Percentiles rank a stretch among this genome's conserved stretches.
phyloP scores from a whole-genome alignment of 2,797 vertebrate genomes.

The Zonotrichia albicollis region DNA sequence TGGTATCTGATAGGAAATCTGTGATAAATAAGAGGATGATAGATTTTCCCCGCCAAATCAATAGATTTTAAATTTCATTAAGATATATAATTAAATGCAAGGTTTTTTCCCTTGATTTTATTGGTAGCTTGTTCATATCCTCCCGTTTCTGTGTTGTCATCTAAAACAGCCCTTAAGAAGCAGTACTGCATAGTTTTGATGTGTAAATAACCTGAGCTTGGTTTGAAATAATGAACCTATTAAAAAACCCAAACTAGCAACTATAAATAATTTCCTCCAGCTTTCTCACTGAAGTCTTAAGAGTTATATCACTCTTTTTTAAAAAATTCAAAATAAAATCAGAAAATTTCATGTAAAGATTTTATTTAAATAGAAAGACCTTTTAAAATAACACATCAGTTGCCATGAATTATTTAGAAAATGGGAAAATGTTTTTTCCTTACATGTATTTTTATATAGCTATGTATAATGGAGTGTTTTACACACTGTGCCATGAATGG shows the following conservation, averaged over 20 bases:
- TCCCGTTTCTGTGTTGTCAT: not conserved
- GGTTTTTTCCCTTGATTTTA: not conserved
- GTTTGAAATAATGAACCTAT: not conserved
- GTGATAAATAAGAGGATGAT: not conserved
- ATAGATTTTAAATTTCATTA: not conserved
- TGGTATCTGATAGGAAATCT: not conserved
- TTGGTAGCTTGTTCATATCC: not conserved
- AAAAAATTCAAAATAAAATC: not conserved
- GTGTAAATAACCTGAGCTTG: not conserved
- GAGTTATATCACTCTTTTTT: not conserved
- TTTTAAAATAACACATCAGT: not conserved
- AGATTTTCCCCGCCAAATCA: accelerated
- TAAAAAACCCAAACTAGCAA: not conserved
- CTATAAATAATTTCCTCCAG: not conserved
- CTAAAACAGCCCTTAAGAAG: not conserved
- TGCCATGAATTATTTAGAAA: not conserved
- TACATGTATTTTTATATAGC: not conserved
- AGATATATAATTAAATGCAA: not conserved
- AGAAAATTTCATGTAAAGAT: not conserved
- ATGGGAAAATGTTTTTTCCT: not conserved
- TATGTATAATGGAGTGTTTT: not conserved
- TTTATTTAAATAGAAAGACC: not conserved
- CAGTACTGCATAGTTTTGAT: not conserved
- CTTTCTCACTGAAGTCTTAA: not conserved
- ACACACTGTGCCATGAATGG: not conserved